phyloP scores from a whole-genome alignment of 64 coral and sea anemone species.

The Actinia tenebrosa region DNA sequence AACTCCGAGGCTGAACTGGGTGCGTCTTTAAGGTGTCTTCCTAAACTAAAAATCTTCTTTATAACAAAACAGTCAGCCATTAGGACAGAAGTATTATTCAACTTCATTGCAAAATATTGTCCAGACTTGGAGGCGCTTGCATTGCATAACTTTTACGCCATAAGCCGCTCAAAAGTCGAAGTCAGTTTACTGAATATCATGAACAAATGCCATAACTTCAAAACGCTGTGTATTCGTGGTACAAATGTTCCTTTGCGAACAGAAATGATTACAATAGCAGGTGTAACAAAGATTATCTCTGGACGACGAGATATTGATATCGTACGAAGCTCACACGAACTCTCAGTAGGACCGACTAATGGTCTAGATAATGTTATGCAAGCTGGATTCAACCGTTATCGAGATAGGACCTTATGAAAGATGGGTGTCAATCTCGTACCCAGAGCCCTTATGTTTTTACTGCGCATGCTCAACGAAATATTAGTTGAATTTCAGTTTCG shows the following conservation, averaged over 20 bases:
- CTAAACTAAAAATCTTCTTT: conserved; percentile 59
- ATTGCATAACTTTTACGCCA: conserved; percentile 73
- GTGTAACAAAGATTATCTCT: conserved; percentile 37
- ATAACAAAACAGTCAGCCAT: conserved; percentile 76
- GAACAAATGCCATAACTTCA: conserved; percentile 37
- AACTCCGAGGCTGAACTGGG: conserved; percentile 59
- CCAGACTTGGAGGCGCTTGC: conserved; percentile 54
- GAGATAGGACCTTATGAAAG: not conserved
- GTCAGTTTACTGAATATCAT: conserved; percentile 53
- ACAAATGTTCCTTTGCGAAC: conserved; percentile 81
- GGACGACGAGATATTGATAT: conserved; percentile 56
- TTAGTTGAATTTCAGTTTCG: no score
- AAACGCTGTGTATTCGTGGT: conserved; percentile 63
- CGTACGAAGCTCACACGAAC: conserved; percentile 44
- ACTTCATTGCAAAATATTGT: conserved; percentile 47
- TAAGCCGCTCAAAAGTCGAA: conserved; percentile 52
- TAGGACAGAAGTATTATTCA: conserved; percentile 65
- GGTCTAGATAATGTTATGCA: conserved; percentile 55
- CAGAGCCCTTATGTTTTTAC: no score
- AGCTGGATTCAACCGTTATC: not conserved
- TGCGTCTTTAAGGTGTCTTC: conserved; percentile 37
- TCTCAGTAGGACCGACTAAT: conserved; percentile 34
- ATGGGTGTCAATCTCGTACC: no score
- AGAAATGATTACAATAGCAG: conserved; percentile 46
- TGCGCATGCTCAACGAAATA: no score